These are phyloP conservation scores for Pocota personata DNA, from an alignment of 2,888 invertebrate genomes.

Conservation along the genomic window DNA sequence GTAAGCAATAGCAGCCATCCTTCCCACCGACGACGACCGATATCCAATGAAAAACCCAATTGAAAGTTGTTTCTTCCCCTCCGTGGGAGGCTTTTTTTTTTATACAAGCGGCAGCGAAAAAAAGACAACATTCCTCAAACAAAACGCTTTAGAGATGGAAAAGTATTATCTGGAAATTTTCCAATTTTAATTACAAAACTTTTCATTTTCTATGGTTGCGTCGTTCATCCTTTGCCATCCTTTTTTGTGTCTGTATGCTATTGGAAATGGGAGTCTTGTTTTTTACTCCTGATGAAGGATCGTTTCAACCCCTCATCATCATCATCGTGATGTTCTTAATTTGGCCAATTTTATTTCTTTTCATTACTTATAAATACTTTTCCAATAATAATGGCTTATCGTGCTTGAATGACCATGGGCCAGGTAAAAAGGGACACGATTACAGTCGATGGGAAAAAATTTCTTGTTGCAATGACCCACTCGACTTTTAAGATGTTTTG, in stretches of 20 bases:
- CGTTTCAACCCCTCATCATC: conserved; percentile 12
- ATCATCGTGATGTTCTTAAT: conserved; percentile 2
- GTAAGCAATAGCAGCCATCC: conserved; percentile 41
- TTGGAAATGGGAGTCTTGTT: conserved; percentile 16
- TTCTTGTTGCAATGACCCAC: neutral
- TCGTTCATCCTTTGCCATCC: conserved; percentile 49
- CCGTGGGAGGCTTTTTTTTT: neutral
- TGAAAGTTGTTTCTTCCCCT: neutral
- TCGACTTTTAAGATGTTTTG: neutral
- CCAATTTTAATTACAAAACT: conserved; percentile 82
- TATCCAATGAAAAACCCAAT: conserved; percentile 10
- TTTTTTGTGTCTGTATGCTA: neutral
- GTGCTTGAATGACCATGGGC: neutral
- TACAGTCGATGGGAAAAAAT: neutral
- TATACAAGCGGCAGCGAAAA: neutral
- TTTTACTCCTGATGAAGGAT: neutral
- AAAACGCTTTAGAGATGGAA: conserved; percentile 51
- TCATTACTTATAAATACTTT: conserved; percentile 39
- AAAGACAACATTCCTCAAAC: conserved; percentile 52
- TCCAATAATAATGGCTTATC: conserved; percentile 21
- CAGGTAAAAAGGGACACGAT: conserved; percentile 10
- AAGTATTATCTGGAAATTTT: conserved; percentile 76
- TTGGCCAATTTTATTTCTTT: conserved; percentile 8
- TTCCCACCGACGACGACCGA: neutral
- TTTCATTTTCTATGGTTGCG: conserved; percentile 78